Percentiles rank a stretch among this genome's conserved stretches.
phyloP scores from a whole-genome alignment of 2,888 invertebrate genomes.

The Drosophila parthenogenetica region DNA sequence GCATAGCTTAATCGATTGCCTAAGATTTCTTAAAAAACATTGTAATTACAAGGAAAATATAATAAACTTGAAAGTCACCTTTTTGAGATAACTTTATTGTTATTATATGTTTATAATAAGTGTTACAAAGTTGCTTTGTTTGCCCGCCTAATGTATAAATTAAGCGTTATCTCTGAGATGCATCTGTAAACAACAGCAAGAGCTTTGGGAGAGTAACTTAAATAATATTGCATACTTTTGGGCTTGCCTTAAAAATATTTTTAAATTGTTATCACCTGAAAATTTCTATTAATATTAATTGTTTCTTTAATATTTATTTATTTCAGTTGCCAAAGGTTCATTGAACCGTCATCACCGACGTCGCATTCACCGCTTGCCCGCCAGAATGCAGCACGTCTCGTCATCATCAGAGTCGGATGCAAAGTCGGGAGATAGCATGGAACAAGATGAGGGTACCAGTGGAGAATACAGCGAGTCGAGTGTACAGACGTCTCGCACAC shows the following conservation, averaged over 20 bases:
- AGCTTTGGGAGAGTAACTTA: no score
- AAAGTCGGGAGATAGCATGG: slow-evolving; percentile 10
- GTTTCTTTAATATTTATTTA: slow-evolving; percentile 34
- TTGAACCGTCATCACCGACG: slow-evolving; percentile 49
- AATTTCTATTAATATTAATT: slow-evolving; percentile 6
- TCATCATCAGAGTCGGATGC: slow-evolving; percentile 24
- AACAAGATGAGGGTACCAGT: slow-evolving; percentile 20
- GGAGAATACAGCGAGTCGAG: slow-evolving; percentile 11
- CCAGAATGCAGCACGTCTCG: slow-evolving; percentile 31
- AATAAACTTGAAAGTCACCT: no score
- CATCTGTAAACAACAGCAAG: no score
- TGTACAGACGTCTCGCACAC: slow-evolving; percentile 29
- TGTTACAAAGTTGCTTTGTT: no score
- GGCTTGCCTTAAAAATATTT: slow-evolving; percentile 6
- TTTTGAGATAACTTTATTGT: no score
- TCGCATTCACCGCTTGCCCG: slow-evolving; percentile 30
- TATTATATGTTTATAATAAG: no score
- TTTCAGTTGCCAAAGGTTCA: slow-evolving; percentile 72
- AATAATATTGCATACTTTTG: slow-evolving; percentile 27
- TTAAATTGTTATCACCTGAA: not conserved
- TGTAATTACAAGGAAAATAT: no score
- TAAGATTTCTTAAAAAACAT: not conserved
- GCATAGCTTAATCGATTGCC: not conserved
- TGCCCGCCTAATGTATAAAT: no score
- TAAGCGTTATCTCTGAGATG: no score